Evolutionary conservation across 2,888 invertebrate genomes (phyloP).

Genomic region (Pyrrhosoma nymphula): DNA sequence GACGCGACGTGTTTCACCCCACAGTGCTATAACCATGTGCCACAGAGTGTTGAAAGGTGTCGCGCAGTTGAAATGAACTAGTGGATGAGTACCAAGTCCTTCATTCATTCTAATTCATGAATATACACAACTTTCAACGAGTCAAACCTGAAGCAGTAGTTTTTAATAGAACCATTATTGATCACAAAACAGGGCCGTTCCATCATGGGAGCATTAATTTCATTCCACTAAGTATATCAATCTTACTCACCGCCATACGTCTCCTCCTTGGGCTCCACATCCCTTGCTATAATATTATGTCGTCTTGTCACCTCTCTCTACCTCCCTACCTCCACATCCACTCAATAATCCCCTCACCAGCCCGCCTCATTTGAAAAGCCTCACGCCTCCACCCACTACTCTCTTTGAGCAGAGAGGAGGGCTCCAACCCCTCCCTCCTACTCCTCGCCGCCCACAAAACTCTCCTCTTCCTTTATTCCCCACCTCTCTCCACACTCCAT

Average conservation of each 20-base stretch:
- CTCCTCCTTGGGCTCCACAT: not conserved
- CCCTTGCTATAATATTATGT: not conserved
- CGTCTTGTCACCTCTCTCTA: not conserved
- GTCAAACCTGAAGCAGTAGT: too few species aligned
- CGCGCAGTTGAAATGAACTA: too few species aligned
- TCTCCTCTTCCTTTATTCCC: not conserved
- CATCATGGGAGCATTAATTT: not conserved
- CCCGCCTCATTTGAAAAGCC: not conserved
- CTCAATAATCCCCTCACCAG: constrained; percentile 19
- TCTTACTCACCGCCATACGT: not conserved
- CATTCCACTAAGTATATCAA: not conserved
- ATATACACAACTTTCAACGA: too few species aligned
- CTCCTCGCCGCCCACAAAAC: not conserved
- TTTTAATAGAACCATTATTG: too few species aligned
- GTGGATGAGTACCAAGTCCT: too few species aligned
- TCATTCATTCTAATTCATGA: too few species aligned
- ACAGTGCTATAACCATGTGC: too few species aligned
- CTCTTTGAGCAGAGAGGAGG: not conserved
- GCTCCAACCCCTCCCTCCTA: not conserved
- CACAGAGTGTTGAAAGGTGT: too few species aligned
- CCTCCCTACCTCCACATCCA: not conserved
- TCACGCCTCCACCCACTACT: not conserved
- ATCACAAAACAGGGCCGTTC: too few species aligned
- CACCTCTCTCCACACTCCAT: not conserved
- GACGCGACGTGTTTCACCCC: too few species aligned